These are phyloP conservation scores for Sinosuthora webbiana DNA, from an alignment of 2,113 vertebrate genomes.

Conservation along the genomic window DNA sequence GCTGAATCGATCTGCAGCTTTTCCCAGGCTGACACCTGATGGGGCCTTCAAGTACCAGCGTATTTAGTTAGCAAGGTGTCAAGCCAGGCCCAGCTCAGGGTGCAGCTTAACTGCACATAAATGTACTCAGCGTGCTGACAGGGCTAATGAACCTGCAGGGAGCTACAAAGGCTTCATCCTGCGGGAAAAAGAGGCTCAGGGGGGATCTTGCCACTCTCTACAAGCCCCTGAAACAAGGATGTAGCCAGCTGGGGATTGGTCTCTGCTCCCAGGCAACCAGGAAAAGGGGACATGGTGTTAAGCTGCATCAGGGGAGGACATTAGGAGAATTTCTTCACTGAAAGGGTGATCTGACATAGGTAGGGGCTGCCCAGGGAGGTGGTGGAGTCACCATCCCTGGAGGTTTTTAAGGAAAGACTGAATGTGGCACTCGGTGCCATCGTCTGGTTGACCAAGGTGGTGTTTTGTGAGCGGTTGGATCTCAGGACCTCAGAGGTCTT, in stretches of 20 bases:
- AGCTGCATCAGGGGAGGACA: not conserved
- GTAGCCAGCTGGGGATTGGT: not conserved
- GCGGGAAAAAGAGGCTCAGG: not conserved
- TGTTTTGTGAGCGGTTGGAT: not conserved
- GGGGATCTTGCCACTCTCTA: too few species aligned
- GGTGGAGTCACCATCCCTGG: not conserved
- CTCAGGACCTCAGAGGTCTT: not conserved
- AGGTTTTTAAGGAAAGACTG: not conserved
- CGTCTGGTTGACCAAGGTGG: too few species aligned
- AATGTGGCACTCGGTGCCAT: not conserved
- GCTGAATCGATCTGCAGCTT: not conserved
- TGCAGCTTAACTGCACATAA: not conserved
- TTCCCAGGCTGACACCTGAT: not conserved
- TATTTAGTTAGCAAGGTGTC: not conserved
- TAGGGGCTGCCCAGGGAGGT: not conserved
- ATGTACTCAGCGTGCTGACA: not conserved
- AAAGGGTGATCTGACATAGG: not conserved
- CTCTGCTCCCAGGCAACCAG: not conserved
- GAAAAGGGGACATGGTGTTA: not conserved
- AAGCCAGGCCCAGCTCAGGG: not conserved
- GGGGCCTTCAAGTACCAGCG: not conserved
- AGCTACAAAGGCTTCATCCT: not conserved
- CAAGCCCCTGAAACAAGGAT: not conserved
- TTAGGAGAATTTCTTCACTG: not conserved
- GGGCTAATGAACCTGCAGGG: not conserved